Percentiles rank a stretch among this genome's conserved stretches.
phyloP scores from a whole-genome alignment of 2,797 vertebrate species.

The Crax fasciolata region DNA sequence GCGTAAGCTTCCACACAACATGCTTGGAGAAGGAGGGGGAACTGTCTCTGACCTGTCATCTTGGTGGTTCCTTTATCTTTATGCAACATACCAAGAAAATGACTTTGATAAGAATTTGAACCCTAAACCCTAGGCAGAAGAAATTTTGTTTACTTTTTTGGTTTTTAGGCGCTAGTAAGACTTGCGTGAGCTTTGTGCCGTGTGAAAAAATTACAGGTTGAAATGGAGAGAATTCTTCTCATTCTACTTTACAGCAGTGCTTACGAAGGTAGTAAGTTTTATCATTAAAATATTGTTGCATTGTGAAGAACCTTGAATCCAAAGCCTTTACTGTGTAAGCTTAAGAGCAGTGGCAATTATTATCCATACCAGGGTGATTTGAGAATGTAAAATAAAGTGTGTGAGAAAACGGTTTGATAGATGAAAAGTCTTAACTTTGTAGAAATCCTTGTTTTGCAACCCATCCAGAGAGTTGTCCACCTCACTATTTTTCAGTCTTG shows the following conservation, averaged over 20 bases:
- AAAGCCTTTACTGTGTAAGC: not conserved
- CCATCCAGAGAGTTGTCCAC: not conserved
- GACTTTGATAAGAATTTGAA: conserved; percentile 45
- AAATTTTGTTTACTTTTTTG: conserved; percentile 47
- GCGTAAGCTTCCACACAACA: not conserved
- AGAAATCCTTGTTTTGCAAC: not conserved
- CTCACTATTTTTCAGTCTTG: not conserved
- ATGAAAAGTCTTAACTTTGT: not conserved
- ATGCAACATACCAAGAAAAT: conserved; percentile 25
- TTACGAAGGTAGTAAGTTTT: not conserved
- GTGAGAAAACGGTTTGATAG: not conserved
- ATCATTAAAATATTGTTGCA: not conserved
- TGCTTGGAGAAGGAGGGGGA: not conserved
- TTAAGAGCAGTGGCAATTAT: not conserved
- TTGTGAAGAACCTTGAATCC: not conserved
- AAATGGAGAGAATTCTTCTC: not conserved
- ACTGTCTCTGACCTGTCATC: not conserved
- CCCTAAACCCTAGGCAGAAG: not conserved
- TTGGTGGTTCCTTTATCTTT: conserved; percentile 45
- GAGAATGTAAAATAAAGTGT: not conserved
- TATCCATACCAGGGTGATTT: not conserved
- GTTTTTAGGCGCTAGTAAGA: not conserved
- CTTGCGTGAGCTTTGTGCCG: not conserved
- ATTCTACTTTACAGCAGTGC: not conserved
- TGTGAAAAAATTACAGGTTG: not conserved